A percentile compares a stretch with the other conserved stretches of the same genome.
These are phyloP conservation scores for Drosophila putrida DNA, from an alignment of 2,888 invertebrate species.

Conservation along the genomic window DNA sequence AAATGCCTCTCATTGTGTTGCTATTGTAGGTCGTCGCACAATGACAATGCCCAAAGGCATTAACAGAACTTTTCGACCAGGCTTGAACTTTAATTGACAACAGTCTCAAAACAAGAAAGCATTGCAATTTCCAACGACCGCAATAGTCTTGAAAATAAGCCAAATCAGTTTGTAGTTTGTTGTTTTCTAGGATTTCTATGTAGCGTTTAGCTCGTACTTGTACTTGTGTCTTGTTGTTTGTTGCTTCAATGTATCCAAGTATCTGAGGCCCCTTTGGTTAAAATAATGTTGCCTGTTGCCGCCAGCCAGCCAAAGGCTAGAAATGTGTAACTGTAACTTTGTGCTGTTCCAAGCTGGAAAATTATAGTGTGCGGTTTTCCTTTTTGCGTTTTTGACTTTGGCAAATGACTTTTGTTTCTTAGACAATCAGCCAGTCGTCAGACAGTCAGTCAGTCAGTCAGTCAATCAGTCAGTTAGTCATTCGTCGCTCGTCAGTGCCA, in stretches of 20 bases:
- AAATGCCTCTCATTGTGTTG: constrained; percentile 54
- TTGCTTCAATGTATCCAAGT: neutral
- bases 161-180: constrained; percentile 65
- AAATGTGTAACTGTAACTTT: constrained; percentile 75
- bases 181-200: constrained; percentile 8
- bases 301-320: constrained; percentile 47
- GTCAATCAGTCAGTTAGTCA: no score
- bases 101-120: constrained; percentile 33
- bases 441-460: constrained; percentile 7
- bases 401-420: constrained; percentile 70
- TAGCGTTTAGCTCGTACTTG: constrained; percentile 23
- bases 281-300: constrained; percentile 12
- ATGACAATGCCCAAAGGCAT: constrained; percentile 70
- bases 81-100: constrained; percentile 68
- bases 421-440: constrained; percentile 21
- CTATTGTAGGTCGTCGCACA: constrained; percentile 49
- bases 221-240: constrained; percentile 19
- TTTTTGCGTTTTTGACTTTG: constrained; percentile 55
- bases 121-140: constrained; percentile 65
- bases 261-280: constrained; percentile 6
- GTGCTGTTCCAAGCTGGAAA: constrained; percentile 45
- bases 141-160: constrained; percentile 64
- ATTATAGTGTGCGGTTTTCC: constrained; percentile 71
- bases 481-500: constrained; percentile 59
- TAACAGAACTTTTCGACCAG: constrained; percentile 63